phyloP scores from a whole-genome alignment of 2,888 invertebrate genomes.

The Mesoligia furuncula region DNA sequence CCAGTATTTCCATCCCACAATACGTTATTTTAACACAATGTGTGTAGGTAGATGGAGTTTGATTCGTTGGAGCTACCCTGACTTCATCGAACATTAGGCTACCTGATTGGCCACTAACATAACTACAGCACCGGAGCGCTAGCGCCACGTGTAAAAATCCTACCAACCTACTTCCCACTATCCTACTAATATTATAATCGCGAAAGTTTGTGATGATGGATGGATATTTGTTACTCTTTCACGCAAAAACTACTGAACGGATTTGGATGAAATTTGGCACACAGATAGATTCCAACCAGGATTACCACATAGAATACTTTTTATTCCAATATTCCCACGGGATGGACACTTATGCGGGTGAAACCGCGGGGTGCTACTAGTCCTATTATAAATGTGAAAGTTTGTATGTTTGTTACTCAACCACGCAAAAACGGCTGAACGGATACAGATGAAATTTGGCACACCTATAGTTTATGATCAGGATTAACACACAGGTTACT shows the following conservation, averaged over 20 bases:
- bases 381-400: background rate
- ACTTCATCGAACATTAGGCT: background rate
- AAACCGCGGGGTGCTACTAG: no score
- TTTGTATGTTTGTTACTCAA: background rate
- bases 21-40: background rate
- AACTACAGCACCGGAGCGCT: background rate
- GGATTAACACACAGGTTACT: background rate
- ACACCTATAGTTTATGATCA: background rate
- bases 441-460: no score
- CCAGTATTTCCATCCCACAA: background rate
- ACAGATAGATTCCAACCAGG: no score
- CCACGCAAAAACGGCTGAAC: background rate
- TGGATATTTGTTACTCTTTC: background rate
- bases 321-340: no score
- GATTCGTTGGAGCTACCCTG: background rate
- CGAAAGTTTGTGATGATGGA: background rate
- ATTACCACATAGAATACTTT: no score
- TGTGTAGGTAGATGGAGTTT: background rate
- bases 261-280: background rate
- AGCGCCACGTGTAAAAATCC: background rate
- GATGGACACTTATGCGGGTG: no score
- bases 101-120: background rate
- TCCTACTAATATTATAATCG: background rate
- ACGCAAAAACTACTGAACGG: background rate
- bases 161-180: background rate